These are phyloP conservation scores for Scarus forsteni DNA, from an alignment of 2,797 vertebrate genomes.

Conservation along the genomic window DNA sequence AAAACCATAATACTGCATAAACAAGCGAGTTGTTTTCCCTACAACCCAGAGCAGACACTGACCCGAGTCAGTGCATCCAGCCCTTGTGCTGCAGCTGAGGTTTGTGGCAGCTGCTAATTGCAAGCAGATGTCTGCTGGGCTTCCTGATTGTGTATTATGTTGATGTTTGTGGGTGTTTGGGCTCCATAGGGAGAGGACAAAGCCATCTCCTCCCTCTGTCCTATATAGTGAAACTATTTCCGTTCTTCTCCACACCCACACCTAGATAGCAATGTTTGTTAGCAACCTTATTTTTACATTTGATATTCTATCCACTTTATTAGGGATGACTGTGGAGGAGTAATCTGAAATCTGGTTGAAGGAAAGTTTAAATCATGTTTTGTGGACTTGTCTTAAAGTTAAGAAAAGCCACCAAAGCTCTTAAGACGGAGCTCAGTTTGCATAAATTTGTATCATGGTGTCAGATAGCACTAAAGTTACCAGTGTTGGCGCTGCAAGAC, in stretches of 20 bases:
- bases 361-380: no score
- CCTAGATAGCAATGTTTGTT: constrained; percentile 6
- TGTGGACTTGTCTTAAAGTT: no score
- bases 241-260: constrained; percentile 8
- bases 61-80: constrained; percentile 13
- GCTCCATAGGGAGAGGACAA: constrained; percentile 7
- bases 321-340: no score
- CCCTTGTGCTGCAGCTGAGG: constrained; percentile 33
- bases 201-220: constrained; percentile 38
- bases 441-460: no score
- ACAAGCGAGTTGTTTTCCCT: constrained; percentile 16
- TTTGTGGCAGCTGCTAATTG: constrained; percentile 61
- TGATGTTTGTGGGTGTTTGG: constrained; percentile 44
- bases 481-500: no score
- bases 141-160: constrained; percentile 12
- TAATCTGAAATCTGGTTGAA: no score
- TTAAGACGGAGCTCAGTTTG: no score
- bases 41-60: not conserved
- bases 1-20: constrained; percentile 35
- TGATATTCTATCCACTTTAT: no score
- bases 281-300: no score
- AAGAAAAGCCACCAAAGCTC: no score
- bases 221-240: constrained; percentile 31
- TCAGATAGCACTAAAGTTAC: no score
- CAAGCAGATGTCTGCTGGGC: constrained; percentile 54